Percentiles rank a stretch among this genome's conserved stretches.
These are phyloP conservation scores for Cataglyphis albicans DNA, from an alignment of 2,888 invertebrate genomes.

Conservation along the genomic window DNA sequence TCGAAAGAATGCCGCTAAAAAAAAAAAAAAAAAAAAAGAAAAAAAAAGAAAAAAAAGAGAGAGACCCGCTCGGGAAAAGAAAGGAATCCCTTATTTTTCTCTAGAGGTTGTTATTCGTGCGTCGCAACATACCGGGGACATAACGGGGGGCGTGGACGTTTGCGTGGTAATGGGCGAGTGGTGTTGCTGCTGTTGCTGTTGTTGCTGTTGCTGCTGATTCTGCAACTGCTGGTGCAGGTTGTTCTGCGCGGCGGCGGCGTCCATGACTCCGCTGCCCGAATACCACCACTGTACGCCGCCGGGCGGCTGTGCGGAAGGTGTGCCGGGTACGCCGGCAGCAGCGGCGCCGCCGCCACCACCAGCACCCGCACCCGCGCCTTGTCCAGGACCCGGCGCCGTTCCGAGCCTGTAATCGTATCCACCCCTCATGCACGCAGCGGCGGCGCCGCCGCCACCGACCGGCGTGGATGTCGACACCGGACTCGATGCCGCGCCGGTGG, in stretches of 20 bases:
- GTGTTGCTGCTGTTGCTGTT: conserved; percentile 85
- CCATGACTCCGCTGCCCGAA: conserved; percentile 89
- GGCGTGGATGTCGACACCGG: conserved; percentile 89
- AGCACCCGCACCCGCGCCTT: conserved; percentile 32
- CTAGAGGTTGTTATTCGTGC: conserved; percentile 23
- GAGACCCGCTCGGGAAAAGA: conserved; percentile 20
- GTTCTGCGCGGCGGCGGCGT: conserved; percentile 88
- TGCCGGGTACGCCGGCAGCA: conserved; percentile 83
- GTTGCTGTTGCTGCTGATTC: conserved; percentile 84
- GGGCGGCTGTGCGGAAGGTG: conserved; percentile 85
- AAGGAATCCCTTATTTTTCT: background rate
- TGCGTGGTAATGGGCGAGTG: conserved; percentile 84
- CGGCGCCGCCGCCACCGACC: conserved; percentile 85
- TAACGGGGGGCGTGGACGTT: conserved; percentile 84
- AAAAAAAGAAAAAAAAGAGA: background rate
- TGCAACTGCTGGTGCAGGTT: conserved; percentile 88
- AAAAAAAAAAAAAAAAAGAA: too few species aligned
- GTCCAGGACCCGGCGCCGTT: conserved; percentile 87
- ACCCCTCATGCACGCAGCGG: conserved; percentile 79
- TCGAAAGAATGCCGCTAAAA: background rate
- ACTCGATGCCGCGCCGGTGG: conserved; percentile 88
- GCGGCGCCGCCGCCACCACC: conserved; percentile 86
- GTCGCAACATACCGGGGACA: conserved; percentile 84
- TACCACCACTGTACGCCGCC: conserved; percentile 92
- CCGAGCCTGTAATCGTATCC: conserved; percentile 92